Base-by-base conservation (phyloP, 2,113 vertebrate genomes). In the Morphnarchus princeps region DNA sequence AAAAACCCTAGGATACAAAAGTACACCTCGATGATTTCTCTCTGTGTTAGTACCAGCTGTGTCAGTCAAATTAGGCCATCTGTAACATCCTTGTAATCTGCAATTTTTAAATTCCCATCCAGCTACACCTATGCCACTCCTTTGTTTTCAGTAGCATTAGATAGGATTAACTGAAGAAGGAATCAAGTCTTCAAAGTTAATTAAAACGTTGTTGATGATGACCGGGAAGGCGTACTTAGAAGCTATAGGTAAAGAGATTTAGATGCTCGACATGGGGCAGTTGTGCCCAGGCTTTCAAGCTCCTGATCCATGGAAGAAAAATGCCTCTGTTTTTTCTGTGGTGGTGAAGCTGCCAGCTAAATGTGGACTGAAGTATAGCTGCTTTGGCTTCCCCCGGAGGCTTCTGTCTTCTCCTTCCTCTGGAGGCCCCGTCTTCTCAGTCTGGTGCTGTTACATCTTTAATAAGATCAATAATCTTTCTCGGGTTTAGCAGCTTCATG, bases 381-480 rank as follows among this genome's bases (percentile, higher is more conserved):
- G 62, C 49, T 67, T 29, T 0, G 0, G 73, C 52, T 78, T 82
- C 49, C 63, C 73, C n/a, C 1, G 0, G 69, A 81, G 77, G 32
- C 67, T 72, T 32, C 87, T 6, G 0, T 43, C 72, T 55, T 85
- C 63, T 77, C 49, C 61, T 62, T 78, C 43, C 89, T 84, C 74
- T 77, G 76, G 74, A 86, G 93, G 71, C 49, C 47, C 29, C 7
- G 1, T 93, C 87, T 82, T 79, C 90, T 93, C 82, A 67, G 63
- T 19, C 86, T 84, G 52, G 26, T 78, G 90, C 72, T 92, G 42
- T 62, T 96, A 71, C 89, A 91, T 87, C 91, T 89, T 96, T 93
- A 95, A 79, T 76, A 91, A 87, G 83, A 96, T 94, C 95, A 97
- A 95, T 95, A 92, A 91, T 95, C 69, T 91, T 89, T 29, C 89